Conservation (phyloP, 2,888 invertebrate species). For the Oeneis ivallda region DNA sequence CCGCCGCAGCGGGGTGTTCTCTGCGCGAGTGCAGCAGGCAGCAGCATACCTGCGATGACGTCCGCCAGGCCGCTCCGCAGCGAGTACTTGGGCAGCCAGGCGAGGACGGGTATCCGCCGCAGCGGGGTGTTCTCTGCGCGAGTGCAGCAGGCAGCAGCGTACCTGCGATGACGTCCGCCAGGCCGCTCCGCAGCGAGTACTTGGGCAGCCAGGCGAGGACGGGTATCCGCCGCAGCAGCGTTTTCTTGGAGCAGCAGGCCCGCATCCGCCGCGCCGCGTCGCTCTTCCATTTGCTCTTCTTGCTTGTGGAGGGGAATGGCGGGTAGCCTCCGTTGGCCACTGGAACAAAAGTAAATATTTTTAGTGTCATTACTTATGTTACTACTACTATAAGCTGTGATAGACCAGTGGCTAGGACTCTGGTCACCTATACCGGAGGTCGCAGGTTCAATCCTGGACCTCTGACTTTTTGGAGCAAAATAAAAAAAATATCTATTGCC, state of each 20-base stretch:
- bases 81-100: too few species aligned
- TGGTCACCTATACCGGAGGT: too few species aligned
- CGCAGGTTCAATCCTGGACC: too few species aligned
- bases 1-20: too few species aligned
- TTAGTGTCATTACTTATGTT: background rate
- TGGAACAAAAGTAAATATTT: slow-evolving; percentile 33
- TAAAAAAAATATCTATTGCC: too few species aligned
- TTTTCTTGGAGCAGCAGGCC: slow-evolving; percentile 83
- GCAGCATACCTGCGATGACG: too few species aligned
- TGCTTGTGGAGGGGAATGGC: slow-evolving; percentile 46
- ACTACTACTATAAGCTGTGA: too few species aligned
- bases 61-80: too few species aligned
- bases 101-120: background rate
- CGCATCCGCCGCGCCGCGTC: slow-evolving; percentile 68
- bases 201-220: slow-evolving; percentile 86
- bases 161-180: slow-evolving; percentile 91
- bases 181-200: slow-evolving; percentile 84
- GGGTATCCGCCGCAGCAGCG: slow-evolving; percentile 83
- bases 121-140: too few species aligned
- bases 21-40: too few species aligned
- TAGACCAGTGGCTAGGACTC: too few species aligned
- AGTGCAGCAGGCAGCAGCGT: too few species aligned
- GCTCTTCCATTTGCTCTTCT: slow-evolving; percentile 56
- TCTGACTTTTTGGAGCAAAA: background rate
- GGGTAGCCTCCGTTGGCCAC: slow-evolving; percentile 55